phyloP scores from a whole-genome alignment of 2,797 vertebrate species.

The Rhinophrynus dorsalis region DNA sequence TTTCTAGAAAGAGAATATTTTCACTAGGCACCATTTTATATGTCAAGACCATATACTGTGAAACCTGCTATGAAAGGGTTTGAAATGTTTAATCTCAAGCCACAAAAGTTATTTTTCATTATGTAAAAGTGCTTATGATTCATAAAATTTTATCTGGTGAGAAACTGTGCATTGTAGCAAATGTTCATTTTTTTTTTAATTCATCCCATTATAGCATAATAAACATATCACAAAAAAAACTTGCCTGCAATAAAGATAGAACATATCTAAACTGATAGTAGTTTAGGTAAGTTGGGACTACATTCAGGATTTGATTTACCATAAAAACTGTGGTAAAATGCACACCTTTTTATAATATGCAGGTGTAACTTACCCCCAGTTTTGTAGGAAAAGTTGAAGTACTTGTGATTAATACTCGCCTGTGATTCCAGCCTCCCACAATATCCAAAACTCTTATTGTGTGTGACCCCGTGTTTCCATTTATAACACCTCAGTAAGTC shows the following conservation, averaged over 20 bases:
- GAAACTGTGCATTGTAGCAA: background rate
- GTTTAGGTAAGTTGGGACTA: no score
- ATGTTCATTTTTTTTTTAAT: background rate
- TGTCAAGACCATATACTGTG: conserved; percentile 16
- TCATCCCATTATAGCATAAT: background rate
- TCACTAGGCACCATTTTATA: conserved; percentile 32
- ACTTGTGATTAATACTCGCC: no score
- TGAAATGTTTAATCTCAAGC: background rate
- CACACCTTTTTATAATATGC: no score
- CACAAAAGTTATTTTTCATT: conserved; percentile 14
- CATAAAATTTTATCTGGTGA: background rate
- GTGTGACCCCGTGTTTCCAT: no score
- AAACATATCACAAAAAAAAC: background rate
- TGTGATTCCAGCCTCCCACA: no score
- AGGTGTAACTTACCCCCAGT: no score
- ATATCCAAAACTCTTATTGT: no score
- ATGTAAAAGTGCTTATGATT: background rate
- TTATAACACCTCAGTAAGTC: no score
- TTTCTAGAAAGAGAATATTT: conserved; percentile 34
- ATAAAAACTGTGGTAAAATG: background rate
- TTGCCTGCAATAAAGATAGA: background rate
- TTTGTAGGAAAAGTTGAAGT: no score
- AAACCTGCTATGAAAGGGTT: conserved; percentile 3
- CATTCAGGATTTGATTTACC: background rate
- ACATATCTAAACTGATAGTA: no score